Base-by-base conservation (phyloP, 2,888 invertebrate species). In the Agonopterix heracliana region DNA sequence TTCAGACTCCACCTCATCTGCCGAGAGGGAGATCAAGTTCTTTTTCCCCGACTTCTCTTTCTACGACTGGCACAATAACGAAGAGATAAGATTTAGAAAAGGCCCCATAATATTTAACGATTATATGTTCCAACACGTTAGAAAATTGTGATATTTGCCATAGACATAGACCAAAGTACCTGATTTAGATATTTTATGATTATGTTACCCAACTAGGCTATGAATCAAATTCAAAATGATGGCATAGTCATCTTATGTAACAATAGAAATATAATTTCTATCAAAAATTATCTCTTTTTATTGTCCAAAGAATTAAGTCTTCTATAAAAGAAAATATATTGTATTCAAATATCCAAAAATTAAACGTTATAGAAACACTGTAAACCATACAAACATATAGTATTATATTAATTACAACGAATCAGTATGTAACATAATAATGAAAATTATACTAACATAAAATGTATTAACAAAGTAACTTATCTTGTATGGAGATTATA, bases 21-120 rank as follows among this genome's bases (percentile, higher is more conserved):
- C 94, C 0, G 78, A 81, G 56, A 89, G 91, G 51, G 98, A 98
- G 85, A 95, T 97, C 43, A 79, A 86, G 41, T 93, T 97, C 71
- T 93, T 98, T 70, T 97, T 97, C 74, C 95, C 96, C 0, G 92
- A 96, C 13, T 97, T 97, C 74, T 82, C 92, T 52, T 78, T 90
- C 26, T 84, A 91, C 54, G 69, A 90, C 9, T 96, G 95, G 95
- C 90, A 90, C 54, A 64, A 79, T 47, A 78, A 87, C 43, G 90
- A 92, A 52, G 92, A 91, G 64, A 66, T 71, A 40, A 54, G 63
- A 48, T 91, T 81, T 57, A 78, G 89, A 48, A 81, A 76, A 51
- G 90, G 89, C 0, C 87, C 85, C 13, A 78, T 91, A 0, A 68
- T 84, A 49, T 91, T 92, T 60, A 90, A 90, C 61, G 73, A 87